Conservation (phyloP, 2,888 invertebrate genomes). For the Steinernema scapterisci region DNA sequence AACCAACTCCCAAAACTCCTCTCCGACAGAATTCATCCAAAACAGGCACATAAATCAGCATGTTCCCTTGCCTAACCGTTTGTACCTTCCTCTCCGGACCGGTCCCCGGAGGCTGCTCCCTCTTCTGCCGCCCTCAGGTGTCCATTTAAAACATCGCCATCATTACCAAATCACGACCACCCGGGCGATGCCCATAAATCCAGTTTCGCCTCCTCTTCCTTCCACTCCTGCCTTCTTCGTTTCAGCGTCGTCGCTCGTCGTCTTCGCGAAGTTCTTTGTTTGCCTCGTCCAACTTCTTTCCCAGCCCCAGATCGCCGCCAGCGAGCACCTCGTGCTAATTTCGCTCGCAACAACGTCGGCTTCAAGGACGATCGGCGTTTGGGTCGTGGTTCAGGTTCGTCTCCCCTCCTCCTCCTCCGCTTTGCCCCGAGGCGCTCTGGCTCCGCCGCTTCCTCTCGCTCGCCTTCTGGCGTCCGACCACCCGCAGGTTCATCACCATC, state of each 20-base stretch:
- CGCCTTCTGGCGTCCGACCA: neutral
- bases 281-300: conserved; percentile 15
- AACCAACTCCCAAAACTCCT: no score
- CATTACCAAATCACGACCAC: conserved; percentile 25
- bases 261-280: conserved; percentile 24
- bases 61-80: neutral
- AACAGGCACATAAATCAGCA: conserved; percentile 10
- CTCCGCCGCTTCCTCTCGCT: neutral
- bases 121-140: conserved; percentile 16
- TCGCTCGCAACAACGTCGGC: neutral
- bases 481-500: neutral
- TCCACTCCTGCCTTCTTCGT: neutral
- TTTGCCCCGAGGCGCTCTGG: neutral
- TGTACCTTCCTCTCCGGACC: neutral
- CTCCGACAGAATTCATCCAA: no score
- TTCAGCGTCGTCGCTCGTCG: conserved; percentile 16
- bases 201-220: neutral
- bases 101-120: conserved; percentile 2
- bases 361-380: conserved; percentile 26
- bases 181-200: conserved; percentile 28
- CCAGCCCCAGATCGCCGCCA: conserved; percentile 6
- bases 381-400: neutral
- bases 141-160: conserved; percentile 24
- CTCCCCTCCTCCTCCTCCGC: no score
- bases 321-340: neutral